These are phyloP conservation scores for Hyalella azteca DNA, from an alignment of 2,888 invertebrate species.

Conservation along the genomic window DNA sequence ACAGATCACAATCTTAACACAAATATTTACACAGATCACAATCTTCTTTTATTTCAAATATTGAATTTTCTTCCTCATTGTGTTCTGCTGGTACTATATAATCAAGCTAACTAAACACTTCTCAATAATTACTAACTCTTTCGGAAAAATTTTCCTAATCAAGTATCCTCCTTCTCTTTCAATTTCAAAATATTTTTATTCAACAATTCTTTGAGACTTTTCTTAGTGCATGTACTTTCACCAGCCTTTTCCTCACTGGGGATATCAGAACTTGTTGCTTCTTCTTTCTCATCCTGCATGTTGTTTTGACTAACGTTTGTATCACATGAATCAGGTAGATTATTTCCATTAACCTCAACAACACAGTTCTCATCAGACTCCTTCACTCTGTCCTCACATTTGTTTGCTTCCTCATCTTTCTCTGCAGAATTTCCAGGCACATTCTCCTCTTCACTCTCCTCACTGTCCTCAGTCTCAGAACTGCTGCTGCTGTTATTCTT, in stretches of 20 bases:
- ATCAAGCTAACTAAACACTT: too few relatives aligned
- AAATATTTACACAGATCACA: too few relatives aligned
- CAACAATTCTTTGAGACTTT: slow-evolving; percentile 14
- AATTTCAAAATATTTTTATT: not conserved
- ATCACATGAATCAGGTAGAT: not conserved
- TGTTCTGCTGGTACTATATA: too few relatives aligned
- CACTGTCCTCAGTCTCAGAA: slow-evolving; percentile 20
- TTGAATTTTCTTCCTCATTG: too few relatives aligned
- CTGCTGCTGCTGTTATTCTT: slow-evolving; percentile 62
- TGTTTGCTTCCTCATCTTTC: too few relatives aligned
- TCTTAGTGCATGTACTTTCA: not conserved
- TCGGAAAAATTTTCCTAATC: too few relatives aligned
- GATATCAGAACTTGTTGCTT: not conserved
- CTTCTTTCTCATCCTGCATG: not conserved
- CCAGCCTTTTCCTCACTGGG: not conserved
- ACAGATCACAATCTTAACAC: too few relatives aligned
- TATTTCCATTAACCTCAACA: not conserved
- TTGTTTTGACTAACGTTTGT: too few relatives aligned
- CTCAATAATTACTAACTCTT: too few relatives aligned
- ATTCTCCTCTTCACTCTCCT: slow-evolving; percentile 8
- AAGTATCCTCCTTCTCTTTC: not conserved
- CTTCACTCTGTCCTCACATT: not conserved
- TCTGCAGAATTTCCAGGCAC: not conserved
- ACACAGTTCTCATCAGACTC: not conserved
- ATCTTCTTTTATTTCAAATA: too few relatives aligned